Base-by-base conservation (phyloP, 2,888 invertebrate genomes). In the Idaea dimidiata region DNA sequence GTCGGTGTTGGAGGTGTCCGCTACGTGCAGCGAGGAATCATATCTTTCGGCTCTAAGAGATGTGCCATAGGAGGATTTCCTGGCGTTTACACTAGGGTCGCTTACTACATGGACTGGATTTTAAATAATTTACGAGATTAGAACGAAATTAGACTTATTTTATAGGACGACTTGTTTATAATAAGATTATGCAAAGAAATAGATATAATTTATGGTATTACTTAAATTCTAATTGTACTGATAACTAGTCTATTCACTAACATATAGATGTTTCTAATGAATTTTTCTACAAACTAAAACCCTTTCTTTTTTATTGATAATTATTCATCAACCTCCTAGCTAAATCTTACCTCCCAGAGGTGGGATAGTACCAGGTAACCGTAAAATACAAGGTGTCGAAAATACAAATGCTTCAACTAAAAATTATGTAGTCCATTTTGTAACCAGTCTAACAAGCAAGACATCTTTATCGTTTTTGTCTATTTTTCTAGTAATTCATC, bases 11-110 rank as follows among this genome's bases (percentile, higher is more conserved):
- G 74, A 0, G 91, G 91, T 0, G 66, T 84, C 3, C 87, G 93
- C 58, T 94, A 92, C 70, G 86, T 95, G 16, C 95, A 95, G 71
- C 89, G 94, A 58, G 95, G 94, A 0, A 80, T 95, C 10, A 94
- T 95, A 2, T 94, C 93, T 0, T 94, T 89, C 65, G 94, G 94
- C 1, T 86, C 93, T 4, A 89, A 87, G 66, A 77, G 86, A 1
- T 94, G 94, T 69, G 94, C 93, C 0, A 72, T 86, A 1, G 86
- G 87, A 0, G 85, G 88, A 0, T 85, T 81, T n/a, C 95, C 95
- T 0, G 94, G 93, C 0, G 91, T 95, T 4, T 95, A 95, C 78
- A 95, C 94, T 0, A 89, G 89, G 62, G 83, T 94, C 0, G 81
- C 92, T 0, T 75, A 86, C 63, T 95, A 94, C 69, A 85, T 94